phyloP scores from a whole-genome alignment of 2,113 vertebrate species.

The Erpornis zantholeuca region DNA sequence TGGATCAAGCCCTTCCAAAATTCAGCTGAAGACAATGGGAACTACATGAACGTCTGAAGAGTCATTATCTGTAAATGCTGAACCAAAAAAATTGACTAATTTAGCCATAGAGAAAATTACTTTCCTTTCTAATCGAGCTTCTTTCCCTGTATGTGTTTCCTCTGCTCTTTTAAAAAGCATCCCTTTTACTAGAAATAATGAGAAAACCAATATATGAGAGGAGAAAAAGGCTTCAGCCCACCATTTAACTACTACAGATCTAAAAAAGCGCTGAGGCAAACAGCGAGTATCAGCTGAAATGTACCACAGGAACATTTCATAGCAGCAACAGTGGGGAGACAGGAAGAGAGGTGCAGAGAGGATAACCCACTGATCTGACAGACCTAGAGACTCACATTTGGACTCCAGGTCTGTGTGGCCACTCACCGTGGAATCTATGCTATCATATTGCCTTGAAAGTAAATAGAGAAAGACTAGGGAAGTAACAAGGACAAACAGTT shows the following conservation, averaged over 20 bases:
- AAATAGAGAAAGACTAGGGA: constrained; percentile 10
- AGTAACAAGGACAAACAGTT: not conserved
- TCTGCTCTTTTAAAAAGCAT: not conserved
- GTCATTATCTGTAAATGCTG: not conserved
- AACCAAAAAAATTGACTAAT: not conserved
- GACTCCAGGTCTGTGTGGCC: constrained; percentile 51
- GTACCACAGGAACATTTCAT: not conserved
- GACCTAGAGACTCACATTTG: constrained; percentile 49
- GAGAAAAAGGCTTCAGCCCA: not conserved
- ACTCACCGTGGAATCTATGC: constrained; percentile 50
- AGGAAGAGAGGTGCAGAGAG: not conserved
- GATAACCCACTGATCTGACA: constrained; percentile 51
- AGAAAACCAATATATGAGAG: not conserved
- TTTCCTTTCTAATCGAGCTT: not conserved
- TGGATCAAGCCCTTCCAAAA: not conserved
- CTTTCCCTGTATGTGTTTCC: not conserved
- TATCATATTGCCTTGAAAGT: constrained; percentile 34
- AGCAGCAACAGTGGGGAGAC: not conserved
- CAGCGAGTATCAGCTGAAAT: not conserved
- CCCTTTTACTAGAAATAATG: not conserved
- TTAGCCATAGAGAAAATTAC: not conserved
- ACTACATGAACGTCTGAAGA: not conserved
- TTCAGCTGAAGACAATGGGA: not conserved
- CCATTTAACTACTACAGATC: not conserved
- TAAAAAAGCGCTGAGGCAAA: not conserved